Conservation (phyloP, 2,797 vertebrate genomes). For the Oryzias sinensis region DNA sequence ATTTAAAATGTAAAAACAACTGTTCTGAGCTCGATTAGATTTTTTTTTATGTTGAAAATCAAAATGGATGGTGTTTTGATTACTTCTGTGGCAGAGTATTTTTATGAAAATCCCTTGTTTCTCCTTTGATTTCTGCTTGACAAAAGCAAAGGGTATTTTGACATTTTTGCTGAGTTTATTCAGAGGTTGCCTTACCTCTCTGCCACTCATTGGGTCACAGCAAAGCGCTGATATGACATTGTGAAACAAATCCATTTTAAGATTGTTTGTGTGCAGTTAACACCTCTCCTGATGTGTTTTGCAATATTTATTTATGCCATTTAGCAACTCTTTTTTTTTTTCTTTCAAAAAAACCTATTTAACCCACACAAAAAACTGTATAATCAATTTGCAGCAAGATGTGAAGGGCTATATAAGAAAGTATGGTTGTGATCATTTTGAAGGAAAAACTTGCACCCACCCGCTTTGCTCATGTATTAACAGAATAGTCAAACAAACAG, state of each 20-base stretch:
- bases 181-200: slow-evolving; percentile 52
- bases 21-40: slow-evolving; percentile 25
- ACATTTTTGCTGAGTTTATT: slow-evolving; percentile 43
- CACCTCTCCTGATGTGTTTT: slow-evolving; percentile 26
- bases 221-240: slow-evolving; percentile 23
- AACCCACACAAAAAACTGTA: slow-evolving; percentile 53
- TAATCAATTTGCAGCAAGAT: slow-evolving; percentile 56
- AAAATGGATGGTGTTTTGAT: slow-evolving; percentile 48
- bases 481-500: slow-evolving; percentile 7
- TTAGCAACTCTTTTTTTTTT: slow-evolving; percentile 27
- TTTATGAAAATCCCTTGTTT: slow-evolving; percentile 47
- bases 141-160: slow-evolving; percentile 60
- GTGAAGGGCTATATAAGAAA: slow-evolving; percentile 69
- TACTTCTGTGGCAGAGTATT: slow-evolving; percentile 52
- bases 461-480: slow-evolving; percentile 45
- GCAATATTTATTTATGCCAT: slow-evolving; percentile 20
- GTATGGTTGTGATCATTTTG: slow-evolving; percentile 42
- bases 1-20: slow-evolving; percentile 30
- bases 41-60: slow-evolving; percentile 31
- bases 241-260: slow-evolving; percentile 16
- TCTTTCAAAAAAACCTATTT: slow-evolving; percentile 14
- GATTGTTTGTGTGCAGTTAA: slow-evolving; percentile 25
- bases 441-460: slow-evolving; percentile 50
- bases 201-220: slow-evolving; percentile 28
- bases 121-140: slow-evolving; percentile 14